Conservation (phyloP, 1,140 invertebrate genomes). For the Panagrolaimus sp. region DNA sequence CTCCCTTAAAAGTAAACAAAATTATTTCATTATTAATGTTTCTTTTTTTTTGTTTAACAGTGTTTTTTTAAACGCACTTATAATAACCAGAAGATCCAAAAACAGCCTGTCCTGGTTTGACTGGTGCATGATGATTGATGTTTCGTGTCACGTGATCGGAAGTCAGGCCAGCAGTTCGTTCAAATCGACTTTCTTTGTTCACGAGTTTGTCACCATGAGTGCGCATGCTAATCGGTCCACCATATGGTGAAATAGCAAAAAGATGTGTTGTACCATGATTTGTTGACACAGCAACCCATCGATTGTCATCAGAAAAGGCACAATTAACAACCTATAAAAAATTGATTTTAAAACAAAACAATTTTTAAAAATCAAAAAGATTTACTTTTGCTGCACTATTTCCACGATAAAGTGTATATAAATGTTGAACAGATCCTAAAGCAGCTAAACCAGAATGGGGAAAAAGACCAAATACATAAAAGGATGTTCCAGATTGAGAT, state of each 20-base stretch:
- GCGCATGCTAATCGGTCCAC: conserved; percentile 75
- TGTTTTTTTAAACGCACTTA: conserved; percentile 12
- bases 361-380: conserved; percentile 65
- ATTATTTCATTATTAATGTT: background rate
- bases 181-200: conserved; percentile 84
- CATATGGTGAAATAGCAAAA: conserved; percentile 93
- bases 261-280: conserved; percentile 91
- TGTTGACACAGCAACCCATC: conserved; percentile 90
- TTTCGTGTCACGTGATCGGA: conserved; percentile 11
- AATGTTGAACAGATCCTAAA: conserved; percentile 83
- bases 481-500: conserved; percentile 86
- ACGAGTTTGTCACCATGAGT: conserved; percentile 91
- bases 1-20: conserved; percentile 36
- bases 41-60: conserved; percentile 16
- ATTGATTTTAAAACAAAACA: conserved; percentile 59
- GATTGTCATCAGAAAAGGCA: conserved; percentile 75
- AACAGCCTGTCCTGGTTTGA: background rate
- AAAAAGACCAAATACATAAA: conserved; percentile 87
- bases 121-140: conserved; percentile 12
- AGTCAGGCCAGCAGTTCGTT: conserved; percentile 81
- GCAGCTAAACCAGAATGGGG: conserved; percentile 81
- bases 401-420: conserved; percentile 83
- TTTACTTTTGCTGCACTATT: conserved; percentile 65
- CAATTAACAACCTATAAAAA: conserved; percentile 45
- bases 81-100: conserved; percentile 19